A percentile compares a stretch with the other conserved stretches of the same genome.
These are phyloP conservation scores for Perithous albicinctus DNA, from an alignment of 2,888 invertebrate genomes.

Conservation along the genomic window DNA sequence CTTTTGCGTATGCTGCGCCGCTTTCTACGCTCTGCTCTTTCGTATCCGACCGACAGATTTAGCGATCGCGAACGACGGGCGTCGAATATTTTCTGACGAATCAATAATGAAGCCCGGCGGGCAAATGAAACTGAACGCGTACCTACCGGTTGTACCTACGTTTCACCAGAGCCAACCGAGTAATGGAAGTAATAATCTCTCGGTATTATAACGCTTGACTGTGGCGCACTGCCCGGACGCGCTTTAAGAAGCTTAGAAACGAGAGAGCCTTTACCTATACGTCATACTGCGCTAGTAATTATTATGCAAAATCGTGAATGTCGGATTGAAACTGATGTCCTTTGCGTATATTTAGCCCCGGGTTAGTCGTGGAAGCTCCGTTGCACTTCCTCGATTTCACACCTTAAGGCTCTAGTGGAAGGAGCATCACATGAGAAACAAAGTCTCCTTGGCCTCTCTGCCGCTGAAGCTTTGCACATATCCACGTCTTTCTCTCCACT, in stretches of 20 bases:
- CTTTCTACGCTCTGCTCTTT: slow-evolving; percentile 67
- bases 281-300: slow-evolving; percentile 28
- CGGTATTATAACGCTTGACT: background rate
- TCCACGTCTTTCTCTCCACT: background rate
- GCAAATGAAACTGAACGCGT: slow-evolving; percentile 58
- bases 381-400: slow-evolving; percentile 70
- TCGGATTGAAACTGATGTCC: slow-evolving; percentile 42
- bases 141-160: slow-evolving; percentile 16
- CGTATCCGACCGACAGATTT: slow-evolving; percentile 76
- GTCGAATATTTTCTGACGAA: slow-evolving; percentile 72
- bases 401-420: slow-evolving; percentile 60
- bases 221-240: slow-evolving; percentile 1
- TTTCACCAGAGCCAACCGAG: background rate
- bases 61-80: slow-evolving; percentile 70
- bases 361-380: slow-evolving; percentile 29
- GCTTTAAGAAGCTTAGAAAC: background rate
- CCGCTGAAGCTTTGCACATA: slow-evolving; percentile 22
- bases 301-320: slow-evolving; percentile 60
- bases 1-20: slow-evolving; percentile 33
- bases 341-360: slow-evolving; percentile 25
- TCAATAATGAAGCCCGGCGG: slow-evolving; percentile 78
- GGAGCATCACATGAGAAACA: slow-evolving; percentile 25
- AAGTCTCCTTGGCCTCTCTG: slow-evolving; percentile 55
- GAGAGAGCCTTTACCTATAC: background rate
- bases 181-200: slow-evolving; percentile 49